These are phyloP conservation scores for Eretmocerus hayati DNA, from an alignment of 2,888 invertebrate species.

Conservation along the genomic window DNA sequence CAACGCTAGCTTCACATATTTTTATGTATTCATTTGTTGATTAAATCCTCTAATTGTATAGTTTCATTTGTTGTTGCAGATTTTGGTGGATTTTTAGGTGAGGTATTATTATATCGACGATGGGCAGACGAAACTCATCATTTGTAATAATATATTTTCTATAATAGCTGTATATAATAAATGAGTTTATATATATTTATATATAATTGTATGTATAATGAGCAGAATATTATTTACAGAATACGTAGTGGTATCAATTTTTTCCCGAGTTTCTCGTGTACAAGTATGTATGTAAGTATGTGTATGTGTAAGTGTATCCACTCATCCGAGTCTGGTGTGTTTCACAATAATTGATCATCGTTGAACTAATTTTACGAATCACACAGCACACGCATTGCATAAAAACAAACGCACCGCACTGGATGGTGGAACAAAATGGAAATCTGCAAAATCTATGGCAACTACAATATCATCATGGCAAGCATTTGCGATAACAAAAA, in stretches of 20 bases:
- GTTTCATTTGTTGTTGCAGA: too few species aligned
- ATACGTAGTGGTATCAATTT: constrained; percentile 41
- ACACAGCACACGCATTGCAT: too few species aligned
- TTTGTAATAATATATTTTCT: constrained; percentile 43
- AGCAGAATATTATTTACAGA: constrained; percentile 43
- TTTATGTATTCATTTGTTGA: too few species aligned
- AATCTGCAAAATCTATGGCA: constrained; percentile 40
- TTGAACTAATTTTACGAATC: constrained; percentile 24
- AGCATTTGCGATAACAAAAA: constrained; percentile 32
- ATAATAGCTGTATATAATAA: constrained; percentile 39
- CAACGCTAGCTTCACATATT: too few species aligned
- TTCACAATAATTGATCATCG: constrained; percentile 28
- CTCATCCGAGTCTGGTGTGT: too few species aligned
- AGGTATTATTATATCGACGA: too few species aligned
- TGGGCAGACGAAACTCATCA: constrained; percentile 35
- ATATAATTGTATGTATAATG: constrained; percentile 32
- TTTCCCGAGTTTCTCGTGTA: constrained; percentile 19
- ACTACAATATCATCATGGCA: constrained; percentile 43
- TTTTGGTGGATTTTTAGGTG: too few species aligned
- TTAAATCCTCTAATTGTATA: too few species aligned
- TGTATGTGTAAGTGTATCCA: constrained; percentile 10
- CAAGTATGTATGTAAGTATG: constrained; percentile 11
- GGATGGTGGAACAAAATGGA: constrained; percentile 21
- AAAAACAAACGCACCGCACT: constrained; percentile 17
- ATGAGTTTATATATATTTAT: constrained; percentile 35